Conservation (phyloP, 2,797 vertebrate genomes). For the Harpagifer antarcticus region DNA sequence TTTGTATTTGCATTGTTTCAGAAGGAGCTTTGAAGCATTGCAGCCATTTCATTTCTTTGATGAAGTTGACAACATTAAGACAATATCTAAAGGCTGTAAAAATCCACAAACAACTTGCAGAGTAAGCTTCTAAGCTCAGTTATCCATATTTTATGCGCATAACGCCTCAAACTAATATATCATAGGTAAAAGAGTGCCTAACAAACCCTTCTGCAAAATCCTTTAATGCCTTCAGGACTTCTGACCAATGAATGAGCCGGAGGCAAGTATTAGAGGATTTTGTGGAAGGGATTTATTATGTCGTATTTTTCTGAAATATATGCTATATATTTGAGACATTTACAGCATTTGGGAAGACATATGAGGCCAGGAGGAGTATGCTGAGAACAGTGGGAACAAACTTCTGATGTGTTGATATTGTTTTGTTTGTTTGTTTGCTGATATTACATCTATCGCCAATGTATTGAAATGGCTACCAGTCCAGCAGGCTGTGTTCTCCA, state of each 20-base stretch:
- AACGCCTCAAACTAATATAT: slow-evolving; percentile 40
- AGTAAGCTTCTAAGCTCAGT: slow-evolving; percentile 9
- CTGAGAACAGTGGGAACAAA: slow-evolving; percentile 13
- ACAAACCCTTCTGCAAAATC: slow-evolving; percentile 48
- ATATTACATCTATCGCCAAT: slow-evolving; percentile 9
- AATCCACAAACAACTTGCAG: slow-evolving; percentile 10
- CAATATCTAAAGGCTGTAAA: slow-evolving; percentile 16
- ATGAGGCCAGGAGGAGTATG: background rate
- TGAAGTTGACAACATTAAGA: background rate
- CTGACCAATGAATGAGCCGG: slow-evolving; percentile 32
- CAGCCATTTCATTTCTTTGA: background rate
- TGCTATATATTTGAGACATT: slow-evolving; percentile 24
- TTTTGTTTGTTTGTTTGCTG: slow-evolving; percentile 13
- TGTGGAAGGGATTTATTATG: slow-evolving; percentile 36
- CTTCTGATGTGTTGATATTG: background rate
- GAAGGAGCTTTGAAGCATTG: background rate
- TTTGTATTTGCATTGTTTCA: background rate
- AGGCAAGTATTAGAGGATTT: slow-evolving; percentile 53
- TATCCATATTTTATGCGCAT: slow-evolving; percentile 23
- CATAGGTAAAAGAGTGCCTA: slow-evolving; percentile 29
- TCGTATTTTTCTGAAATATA: slow-evolving; percentile 40
- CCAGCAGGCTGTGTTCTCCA: slow-evolving; percentile 1
- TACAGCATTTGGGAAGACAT: slow-evolving; percentile 10
- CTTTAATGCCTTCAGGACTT: slow-evolving; percentile 34
- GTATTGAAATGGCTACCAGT: slow-evolving; percentile 31